These are phyloP conservation scores for Prorops nasuta DNA, from an alignment of 1,140 invertebrate genomes.

Conservation along the genomic window DNA sequence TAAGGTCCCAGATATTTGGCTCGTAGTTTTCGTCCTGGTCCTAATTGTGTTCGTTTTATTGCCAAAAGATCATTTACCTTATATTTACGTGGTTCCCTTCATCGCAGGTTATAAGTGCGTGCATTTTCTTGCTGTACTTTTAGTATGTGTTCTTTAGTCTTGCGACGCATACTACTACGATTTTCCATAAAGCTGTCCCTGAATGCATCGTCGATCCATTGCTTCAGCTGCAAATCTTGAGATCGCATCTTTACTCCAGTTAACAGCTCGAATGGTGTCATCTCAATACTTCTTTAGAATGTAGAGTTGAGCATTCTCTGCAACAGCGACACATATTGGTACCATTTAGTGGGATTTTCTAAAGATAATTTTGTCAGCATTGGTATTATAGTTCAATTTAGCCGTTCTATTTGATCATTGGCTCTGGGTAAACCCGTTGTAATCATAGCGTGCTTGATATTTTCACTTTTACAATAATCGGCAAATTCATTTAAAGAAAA, in stretches of 20 bases:
- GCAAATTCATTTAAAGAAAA: constrained; percentile 31
- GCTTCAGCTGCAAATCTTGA: constrained; percentile 4
- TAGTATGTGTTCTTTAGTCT: constrained; percentile 1
- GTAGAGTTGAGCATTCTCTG: constrained; percentile 35
- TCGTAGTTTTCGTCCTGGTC: constrained; percentile 18
- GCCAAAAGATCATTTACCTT: constrained; percentile 29
- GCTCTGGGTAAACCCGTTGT: constrained; percentile 33
- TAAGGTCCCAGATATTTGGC: constrained; percentile 22
- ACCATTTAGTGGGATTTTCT: constrained; percentile 35
- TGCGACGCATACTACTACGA: neutral
- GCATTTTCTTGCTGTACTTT: constrained; percentile 34
- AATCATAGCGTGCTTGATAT: constrained; percentile 32
- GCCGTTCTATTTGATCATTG: constrained; percentile 36
- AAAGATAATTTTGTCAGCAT: constrained; percentile 26
- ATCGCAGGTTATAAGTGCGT: constrained; percentile 16
- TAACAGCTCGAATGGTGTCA: constrained; percentile 14
- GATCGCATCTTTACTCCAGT: constrained; percentile 36
- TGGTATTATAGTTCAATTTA: constrained; percentile 28
- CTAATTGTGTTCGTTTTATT: constrained; percentile 26
- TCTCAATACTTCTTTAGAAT: constrained; percentile 13
- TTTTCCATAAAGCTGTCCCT: constrained; percentile 6
- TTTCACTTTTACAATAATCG: constrained; percentile 28
- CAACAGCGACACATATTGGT: constrained; percentile 30
- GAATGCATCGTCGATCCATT: constrained; percentile 12
- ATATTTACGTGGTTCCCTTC: constrained; percentile 7